Evolutionary conservation across 2,888 invertebrate species (phyloP).

Genomic region (Poecilobothrus nobilitatus): DNA sequence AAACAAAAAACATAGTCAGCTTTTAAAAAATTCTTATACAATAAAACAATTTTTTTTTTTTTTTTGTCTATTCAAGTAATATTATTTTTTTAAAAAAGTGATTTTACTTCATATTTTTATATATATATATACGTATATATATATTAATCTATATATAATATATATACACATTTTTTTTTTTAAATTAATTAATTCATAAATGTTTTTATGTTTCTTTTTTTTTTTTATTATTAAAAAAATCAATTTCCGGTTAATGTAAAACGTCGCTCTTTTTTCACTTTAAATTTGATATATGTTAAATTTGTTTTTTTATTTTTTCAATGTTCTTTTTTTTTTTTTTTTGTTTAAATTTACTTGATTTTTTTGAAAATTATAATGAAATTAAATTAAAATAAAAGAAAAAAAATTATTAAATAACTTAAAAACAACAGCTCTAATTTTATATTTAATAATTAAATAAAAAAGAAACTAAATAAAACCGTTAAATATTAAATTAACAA

Average conservation of each 20-base stretch:
- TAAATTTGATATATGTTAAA: neutral
- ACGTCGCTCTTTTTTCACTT: constrained; percentile 10
- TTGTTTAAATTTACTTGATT: constrained; percentile 6
- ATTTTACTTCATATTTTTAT: neutral
- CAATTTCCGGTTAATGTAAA: neutral
- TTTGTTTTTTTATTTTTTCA: constrained; percentile 10
- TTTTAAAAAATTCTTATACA: constrained; percentile 11
- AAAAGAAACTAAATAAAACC: no score
- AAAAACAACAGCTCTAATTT: neutral
- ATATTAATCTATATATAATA: neutral
- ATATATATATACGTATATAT: neutral
- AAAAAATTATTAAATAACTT: neutral
- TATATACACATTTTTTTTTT: neutral
- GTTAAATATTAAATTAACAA: neutral
- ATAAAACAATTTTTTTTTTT: no score
- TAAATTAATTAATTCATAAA: neutral
- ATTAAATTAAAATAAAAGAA: neutral
- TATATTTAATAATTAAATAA: no score
- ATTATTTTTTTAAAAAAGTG: constrained; percentile 17
- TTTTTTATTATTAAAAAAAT: neutral
- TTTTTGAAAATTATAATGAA: neutral
- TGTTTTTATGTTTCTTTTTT: neutral
- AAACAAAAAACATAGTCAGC: no score
- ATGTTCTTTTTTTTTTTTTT: neutral
- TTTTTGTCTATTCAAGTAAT: no score